These are phyloP conservation scores for Pelosia muscerda DNA, from an alignment of 2,888 invertebrate genomes.

Conservation along the genomic window DNA sequence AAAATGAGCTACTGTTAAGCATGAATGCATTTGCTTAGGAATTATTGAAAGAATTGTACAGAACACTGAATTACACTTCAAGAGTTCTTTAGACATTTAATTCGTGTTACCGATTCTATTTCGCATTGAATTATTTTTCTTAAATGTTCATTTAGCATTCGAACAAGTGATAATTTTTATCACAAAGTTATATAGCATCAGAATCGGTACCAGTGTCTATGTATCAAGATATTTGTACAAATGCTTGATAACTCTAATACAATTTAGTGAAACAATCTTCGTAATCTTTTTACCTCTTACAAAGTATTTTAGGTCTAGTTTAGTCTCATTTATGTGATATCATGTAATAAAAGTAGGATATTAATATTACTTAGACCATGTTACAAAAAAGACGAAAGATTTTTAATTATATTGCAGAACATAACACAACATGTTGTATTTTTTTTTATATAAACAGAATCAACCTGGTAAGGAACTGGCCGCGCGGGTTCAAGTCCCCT, in stretches of 20 bases:
- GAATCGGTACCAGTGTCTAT: conserved; percentile 2
- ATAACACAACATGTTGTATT: neutral
- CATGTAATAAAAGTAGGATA: no score
- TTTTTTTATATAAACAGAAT: neutral
- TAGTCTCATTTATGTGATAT: neutral
- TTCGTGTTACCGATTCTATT: neutral
- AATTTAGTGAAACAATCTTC: no score
- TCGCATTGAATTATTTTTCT: no score
- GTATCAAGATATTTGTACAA: neutral
- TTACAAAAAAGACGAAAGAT: neutral
- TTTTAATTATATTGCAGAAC: neutral
- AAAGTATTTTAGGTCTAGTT: neutral
- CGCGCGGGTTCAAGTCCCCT: no score
- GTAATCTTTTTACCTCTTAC: neutral
- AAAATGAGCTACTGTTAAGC: conserved; percentile 18
- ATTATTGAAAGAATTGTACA: neutral
- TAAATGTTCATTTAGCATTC: no score
- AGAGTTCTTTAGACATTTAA: neutral
- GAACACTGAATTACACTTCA: neutral
- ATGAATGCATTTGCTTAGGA: neutral
- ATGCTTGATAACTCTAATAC: neutral
- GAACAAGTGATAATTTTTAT: no score
- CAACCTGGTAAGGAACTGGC: no score
- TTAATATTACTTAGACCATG: neutral
- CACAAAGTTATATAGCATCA: neutral